Conservation (phyloP, 2,797 vertebrate genomes). For the Cynodonichthys magdalenae region DNA sequence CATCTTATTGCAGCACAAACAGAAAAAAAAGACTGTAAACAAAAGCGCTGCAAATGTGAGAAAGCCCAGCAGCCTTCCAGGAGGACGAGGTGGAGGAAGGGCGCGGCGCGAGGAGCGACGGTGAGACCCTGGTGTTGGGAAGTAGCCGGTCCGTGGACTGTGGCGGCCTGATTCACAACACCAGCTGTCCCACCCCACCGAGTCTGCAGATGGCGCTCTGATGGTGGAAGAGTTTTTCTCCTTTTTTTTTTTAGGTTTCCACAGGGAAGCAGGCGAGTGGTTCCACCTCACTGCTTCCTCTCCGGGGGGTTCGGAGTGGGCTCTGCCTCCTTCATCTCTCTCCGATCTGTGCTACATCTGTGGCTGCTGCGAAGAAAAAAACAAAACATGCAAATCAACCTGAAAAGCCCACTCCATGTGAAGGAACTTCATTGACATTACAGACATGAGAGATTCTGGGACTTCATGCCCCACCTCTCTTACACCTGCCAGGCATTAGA, state of each 20-base stretch:
- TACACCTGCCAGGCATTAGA: constrained; percentile 69
- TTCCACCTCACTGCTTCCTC: constrained; percentile 64
- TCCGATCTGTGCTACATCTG: constrained; percentile 57
- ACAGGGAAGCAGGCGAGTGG: constrained; percentile 42
- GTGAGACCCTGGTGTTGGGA: constrained; percentile 98
- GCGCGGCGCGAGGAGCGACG: constrained; percentile 56
- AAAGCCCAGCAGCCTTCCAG: no score
- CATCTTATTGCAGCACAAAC: no score
- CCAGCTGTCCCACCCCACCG: constrained; percentile 93
- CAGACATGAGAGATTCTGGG: constrained; percentile 49
- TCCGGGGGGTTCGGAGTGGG: constrained; percentile 37
- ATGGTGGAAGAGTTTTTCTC: constrained; percentile 13
- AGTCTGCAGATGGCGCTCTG: constrained; percentile 67
- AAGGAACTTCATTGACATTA: constrained; percentile 54
- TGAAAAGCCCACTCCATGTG: constrained; percentile 19
- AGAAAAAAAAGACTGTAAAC: no score
- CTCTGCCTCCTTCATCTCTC: constrained; percentile 39
- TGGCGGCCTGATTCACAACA: constrained; percentile 99
- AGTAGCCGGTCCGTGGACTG: constrained; percentile 92
- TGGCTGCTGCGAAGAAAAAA: constrained; percentile 67
- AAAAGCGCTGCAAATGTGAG: no score
- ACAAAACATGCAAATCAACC: constrained; percentile 65
- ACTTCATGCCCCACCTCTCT: constrained; percentile 55
- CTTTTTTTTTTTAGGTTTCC: constrained; percentile 1
- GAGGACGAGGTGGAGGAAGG: neutral